phyloP scores from a whole-genome alignment of 1,140 invertebrate genomes.

The Ylistrum balloti region DNA sequence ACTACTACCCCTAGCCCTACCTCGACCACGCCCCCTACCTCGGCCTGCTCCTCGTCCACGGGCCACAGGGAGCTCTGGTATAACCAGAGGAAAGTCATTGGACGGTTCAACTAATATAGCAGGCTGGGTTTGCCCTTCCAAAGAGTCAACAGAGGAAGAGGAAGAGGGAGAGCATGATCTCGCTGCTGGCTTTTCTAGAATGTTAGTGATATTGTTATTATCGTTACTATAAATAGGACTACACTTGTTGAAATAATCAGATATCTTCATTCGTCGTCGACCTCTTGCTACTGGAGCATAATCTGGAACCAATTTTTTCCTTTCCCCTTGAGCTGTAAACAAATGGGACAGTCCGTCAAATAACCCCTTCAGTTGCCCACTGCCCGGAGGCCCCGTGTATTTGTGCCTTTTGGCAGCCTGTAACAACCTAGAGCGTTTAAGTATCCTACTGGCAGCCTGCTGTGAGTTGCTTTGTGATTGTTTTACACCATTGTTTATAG shows the following conservation, averaged over 20 bases:
- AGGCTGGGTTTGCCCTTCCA: conserved; percentile 42
- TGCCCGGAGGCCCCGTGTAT: conserved; percentile 81
- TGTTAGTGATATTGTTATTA: not conserved
- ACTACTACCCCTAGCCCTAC: conserved; percentile 61
- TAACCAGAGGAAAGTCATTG: conserved; percentile 42
- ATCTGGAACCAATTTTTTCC: conserved; percentile 79
- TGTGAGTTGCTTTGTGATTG: conserved; percentile 72
- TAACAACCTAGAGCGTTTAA: conserved; percentile 78
- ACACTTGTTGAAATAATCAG: conserved; percentile 49
- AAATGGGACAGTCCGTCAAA: conserved; percentile 94
- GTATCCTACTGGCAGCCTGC: conserved; percentile 78
- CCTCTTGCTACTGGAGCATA: conserved; percentile 58
- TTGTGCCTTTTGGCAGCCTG: conserved; percentile 74
- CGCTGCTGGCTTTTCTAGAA: not conserved
- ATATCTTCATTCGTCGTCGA: conserved; percentile 48
- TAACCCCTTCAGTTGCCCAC: conserved; percentile 88
- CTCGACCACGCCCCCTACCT: conserved; percentile 58
- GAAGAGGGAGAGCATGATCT: conserved; percentile 47
- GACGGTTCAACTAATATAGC: conserved; percentile 41
- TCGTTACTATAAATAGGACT: conserved; percentile 20
- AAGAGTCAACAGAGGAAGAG: conserved; percentile 41
- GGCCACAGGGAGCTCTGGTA: not conserved
- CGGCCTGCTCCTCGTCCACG: conserved; percentile 46
- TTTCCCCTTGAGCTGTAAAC: conserved; percentile 87
- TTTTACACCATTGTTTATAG: conserved; percentile 60